Evolutionary conservation across 2,888 invertebrate species (phyloP).

Genomic region (Agrotis ipsilon): DNA sequence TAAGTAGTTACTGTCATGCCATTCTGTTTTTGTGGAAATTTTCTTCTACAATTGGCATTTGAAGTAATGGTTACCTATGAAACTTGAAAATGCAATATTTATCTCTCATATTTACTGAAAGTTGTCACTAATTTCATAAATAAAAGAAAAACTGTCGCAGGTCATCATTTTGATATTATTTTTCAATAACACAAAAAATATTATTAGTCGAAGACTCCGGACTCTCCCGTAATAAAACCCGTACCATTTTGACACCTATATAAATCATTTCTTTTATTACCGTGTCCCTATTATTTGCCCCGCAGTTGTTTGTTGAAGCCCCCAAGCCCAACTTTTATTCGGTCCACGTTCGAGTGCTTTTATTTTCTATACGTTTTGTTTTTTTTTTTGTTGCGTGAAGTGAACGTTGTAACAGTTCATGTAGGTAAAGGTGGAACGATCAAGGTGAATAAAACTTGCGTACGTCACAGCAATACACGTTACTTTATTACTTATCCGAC

Average conservation of each 20-base stretch:
- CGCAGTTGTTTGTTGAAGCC: slow-evolving; percentile 77
- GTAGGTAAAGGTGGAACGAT: slow-evolving; percentile 43
- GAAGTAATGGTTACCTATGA: not conserved
- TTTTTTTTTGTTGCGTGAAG: slow-evolving; percentile 49
- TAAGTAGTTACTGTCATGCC: not conserved
- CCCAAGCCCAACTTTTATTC: slow-evolving; percentile 74
- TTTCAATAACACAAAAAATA: slow-evolving; percentile 17
- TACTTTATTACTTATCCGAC: slow-evolving; percentile 14
- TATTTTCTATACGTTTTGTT: slow-evolving; percentile 61
- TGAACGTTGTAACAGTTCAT: slow-evolving; percentile 51
- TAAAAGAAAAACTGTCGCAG: not conserved
- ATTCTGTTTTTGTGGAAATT: slow-evolving; percentile 24
- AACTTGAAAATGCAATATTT: not conserved
- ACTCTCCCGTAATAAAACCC: slow-evolving; percentile 63
- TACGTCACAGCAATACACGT: slow-evolving; percentile 41
- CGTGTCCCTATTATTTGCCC: slow-evolving; percentile 78
- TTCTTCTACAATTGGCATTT: not conserved
- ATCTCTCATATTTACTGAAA: not conserved
- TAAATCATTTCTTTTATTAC: slow-evolving; percentile 87
- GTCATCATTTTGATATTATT: not conserved
- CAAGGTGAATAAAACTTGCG: slow-evolving; percentile 50
- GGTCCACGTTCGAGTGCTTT: slow-evolving; percentile 70
- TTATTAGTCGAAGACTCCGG: slow-evolving; percentile 11
- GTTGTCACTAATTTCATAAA: not conserved
- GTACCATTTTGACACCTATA: slow-evolving; percentile 79